Percentiles rank a stretch among this genome's conserved stretches.
These are phyloP conservation scores for Alosa sapidissima DNA, from an alignment of 2,797 vertebrate species.

Conservation along the genomic window DNA sequence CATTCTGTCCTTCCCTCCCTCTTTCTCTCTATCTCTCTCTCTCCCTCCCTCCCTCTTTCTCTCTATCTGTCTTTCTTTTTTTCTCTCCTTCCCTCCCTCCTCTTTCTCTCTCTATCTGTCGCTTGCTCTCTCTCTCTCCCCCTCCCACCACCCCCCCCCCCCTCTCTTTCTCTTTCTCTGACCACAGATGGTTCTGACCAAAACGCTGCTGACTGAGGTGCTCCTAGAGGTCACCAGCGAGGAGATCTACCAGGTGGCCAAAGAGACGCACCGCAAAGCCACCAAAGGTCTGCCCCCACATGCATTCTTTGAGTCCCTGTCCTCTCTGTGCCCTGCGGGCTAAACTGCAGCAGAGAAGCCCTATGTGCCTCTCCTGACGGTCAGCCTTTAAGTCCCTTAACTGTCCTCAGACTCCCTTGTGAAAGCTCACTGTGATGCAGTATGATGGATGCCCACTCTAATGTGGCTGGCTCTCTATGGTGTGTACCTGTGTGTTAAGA, in stretches of 20 bases:
- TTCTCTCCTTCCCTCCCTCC: background rate
- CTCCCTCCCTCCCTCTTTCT: background rate
- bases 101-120: background rate
- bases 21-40: too few relatives aligned
- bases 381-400: too few relatives aligned
- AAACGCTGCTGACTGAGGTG: conserved; percentile 96
- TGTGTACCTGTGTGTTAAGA: background rate
- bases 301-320: conserved; percentile 43
- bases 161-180: background rate
- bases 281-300: conserved; percentile 88
- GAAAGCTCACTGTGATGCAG: background rate
- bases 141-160: background rate
- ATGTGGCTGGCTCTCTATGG: background rate
- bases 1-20: background rate
- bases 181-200: conserved; percentile 90
- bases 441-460: background rate
- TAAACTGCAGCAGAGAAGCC: conserved; percentile 49
- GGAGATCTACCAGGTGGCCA: conserved; percentile 91
- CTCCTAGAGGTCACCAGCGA: conserved; percentile 97
- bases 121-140: background rate
- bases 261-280: conserved; percentile 94
- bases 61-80: background rate
- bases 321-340: background rate
- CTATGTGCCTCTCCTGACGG: background rate
- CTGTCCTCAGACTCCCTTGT: background rate